A percentile compares a stretch with the other conserved stretches of the same genome.
Conservation (phyloP, 2,113 vertebrate species). For the Excalfactoria chinensis region DNA sequence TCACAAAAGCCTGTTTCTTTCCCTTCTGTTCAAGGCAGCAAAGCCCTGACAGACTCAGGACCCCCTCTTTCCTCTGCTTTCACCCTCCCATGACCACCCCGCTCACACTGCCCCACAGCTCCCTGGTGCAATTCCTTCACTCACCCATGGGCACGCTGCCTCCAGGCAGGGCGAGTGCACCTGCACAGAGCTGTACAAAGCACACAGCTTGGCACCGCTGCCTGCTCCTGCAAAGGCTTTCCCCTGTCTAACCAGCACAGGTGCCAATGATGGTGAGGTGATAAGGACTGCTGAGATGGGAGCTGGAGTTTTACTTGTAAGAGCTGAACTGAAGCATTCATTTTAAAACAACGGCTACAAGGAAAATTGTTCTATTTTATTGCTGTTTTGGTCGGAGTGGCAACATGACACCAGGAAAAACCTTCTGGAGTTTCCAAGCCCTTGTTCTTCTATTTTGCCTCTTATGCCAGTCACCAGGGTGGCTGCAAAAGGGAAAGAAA, state of each 20-base stretch:
- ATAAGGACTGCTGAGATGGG: not conserved
- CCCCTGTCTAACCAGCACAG: not conserved
- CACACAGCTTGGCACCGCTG: not conserved
- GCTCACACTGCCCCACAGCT: not conserved
- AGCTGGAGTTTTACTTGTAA: not conserved
- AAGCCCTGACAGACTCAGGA: not conserved
- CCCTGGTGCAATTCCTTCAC: not conserved
- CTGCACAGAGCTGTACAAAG: not conserved
- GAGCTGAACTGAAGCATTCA: not conserved
- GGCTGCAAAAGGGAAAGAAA: not conserved
- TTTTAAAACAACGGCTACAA: not conserved
- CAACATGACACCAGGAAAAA: not conserved
- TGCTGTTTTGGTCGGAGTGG: not conserved
- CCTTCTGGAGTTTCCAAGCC: not conserved
- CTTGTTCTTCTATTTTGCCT: not conserved
- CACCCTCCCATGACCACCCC: not conserved
- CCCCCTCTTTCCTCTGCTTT: not conserved
- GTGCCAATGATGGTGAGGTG: not conserved
- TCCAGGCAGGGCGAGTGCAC: not conserved
- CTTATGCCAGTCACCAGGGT: not conserved
- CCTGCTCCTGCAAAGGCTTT: not conserved
- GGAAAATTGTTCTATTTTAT: not conserved
- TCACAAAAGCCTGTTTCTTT: not conserved
- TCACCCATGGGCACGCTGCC: not conserved
- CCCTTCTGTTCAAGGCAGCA: not conserved